Evolutionary conservation across 2,113 vertebrate species (phyloP).

Genomic region (Myrmecophaga tridactyla): DNA sequence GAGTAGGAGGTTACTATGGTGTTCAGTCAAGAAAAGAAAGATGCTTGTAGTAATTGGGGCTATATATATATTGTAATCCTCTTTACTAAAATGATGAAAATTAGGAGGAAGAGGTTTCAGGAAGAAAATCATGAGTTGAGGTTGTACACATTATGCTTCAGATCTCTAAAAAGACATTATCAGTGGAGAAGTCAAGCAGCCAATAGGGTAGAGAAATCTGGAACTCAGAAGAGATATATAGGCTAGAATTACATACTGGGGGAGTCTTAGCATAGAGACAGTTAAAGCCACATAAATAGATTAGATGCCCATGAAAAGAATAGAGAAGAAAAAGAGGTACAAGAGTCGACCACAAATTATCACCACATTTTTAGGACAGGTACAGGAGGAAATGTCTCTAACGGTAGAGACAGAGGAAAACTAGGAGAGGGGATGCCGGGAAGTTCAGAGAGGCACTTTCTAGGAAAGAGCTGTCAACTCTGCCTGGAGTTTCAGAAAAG

Average conservation of each 20-base stretch:
- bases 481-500: neutral
- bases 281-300: neutral
- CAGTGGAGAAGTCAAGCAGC: neutral
- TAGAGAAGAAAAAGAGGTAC: neutral
- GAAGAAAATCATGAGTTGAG: neutral
- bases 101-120: neutral
- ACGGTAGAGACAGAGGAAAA: neutral
- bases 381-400: too few species aligned
- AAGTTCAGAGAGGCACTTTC: neutral
- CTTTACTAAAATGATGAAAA: neutral
- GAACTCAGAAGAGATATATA: neutral
- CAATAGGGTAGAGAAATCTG: neutral
- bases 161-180: neutral
- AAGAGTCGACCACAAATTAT: too few species aligned
- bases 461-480: neutral
- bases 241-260: neutral
- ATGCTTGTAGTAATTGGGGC: neutral
- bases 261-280: neutral
- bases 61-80: neutral
- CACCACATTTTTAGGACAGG: too few species aligned
- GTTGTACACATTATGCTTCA: neutral
- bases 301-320: neutral
- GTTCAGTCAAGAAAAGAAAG: neutral
- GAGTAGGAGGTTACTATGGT: neutral
- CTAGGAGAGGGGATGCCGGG: too few species aligned